Evolutionary conservation across 2,113 vertebrate species (phyloP), one percentile per base, ranked within the genome.

Genomic region (Cephalopterus ornatus): DNA sequence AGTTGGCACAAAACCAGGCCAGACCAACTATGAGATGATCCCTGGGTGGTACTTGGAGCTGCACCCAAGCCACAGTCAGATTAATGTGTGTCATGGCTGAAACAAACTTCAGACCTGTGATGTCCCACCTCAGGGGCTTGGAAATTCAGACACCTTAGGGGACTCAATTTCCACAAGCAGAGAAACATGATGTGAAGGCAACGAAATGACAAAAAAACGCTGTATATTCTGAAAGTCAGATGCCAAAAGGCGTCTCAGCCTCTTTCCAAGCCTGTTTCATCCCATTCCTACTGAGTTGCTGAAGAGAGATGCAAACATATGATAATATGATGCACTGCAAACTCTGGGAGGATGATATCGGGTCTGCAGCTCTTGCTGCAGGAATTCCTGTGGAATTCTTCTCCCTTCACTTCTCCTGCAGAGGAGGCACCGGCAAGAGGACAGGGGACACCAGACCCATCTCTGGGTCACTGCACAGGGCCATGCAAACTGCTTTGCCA

Each of bases 11-110:
- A 49, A 70, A 39, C 11, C 67, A 83, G n/a, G n/a, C 35, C 56
- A 71, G 63, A 21, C 26, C 49, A 71, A 50, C 13, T 6, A 7
- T 19, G 23, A 22, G 86, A 47, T 19, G 55, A 65, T 44, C 32
- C 8, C 55, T 49, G 37, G 47, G 66, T 12, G 53, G 58, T 32
- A 32, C 5, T 44, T 53, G 37, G 30, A 52, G 42, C 58, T 71
- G 79, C 79, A 56, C 17, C 30, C 52, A 50, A 72, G 37, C 10
- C 33, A 55, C 47, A 37, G 35, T 32, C 39, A 46, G n/a, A n/a
- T 30, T 37, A 11, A 61, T 20, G 49, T 32, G 52, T 77, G 53
- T 9, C 39, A 59, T 0, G 0, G n/a, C 19, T 27, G 47, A 88
- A 90, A 72, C 8, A 53, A 81, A 56, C 37, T 49, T 63, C 33